A percentile compares a stretch with the other conserved stretches of the same genome.
Conservation (phyloP, 2,888 invertebrate genomes). For the Oscheius sp. region DNA sequence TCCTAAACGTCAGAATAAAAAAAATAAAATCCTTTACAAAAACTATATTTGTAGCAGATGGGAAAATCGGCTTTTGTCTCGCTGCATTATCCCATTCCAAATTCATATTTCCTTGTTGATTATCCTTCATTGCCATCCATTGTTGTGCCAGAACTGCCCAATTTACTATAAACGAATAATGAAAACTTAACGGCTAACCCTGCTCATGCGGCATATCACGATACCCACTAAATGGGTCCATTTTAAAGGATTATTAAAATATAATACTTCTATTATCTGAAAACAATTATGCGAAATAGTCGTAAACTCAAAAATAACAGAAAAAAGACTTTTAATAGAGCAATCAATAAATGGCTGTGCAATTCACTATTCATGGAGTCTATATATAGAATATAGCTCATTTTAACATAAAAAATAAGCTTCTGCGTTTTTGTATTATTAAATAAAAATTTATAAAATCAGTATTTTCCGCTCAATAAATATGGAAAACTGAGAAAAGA, state of each 20-base stretch:
- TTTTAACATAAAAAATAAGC: too few relatives aligned
- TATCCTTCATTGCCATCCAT: constrained; percentile 57
- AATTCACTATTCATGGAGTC: too few relatives aligned
- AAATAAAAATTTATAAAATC: too few relatives aligned
- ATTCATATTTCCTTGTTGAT: constrained; percentile 21
- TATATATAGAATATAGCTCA: too few relatives aligned
- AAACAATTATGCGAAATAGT: too few relatives aligned
- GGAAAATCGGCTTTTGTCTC: constrained; percentile 11
- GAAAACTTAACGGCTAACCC: constrained; percentile 9
- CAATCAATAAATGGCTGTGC: too few relatives aligned
- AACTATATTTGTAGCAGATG: constrained; percentile 8
- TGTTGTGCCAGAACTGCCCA: constrained; percentile 66
- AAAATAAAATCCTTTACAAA: neutral
- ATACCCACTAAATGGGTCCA: constrained; percentile 26
- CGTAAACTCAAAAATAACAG: too few relatives aligned
- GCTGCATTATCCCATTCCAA: neutral
- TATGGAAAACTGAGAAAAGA: too few relatives aligned
- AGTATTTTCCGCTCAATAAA: too few relatives aligned
- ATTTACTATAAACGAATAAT: constrained; percentile 63
- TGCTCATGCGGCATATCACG: constrained; percentile 29
- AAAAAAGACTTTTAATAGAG: too few relatives aligned
- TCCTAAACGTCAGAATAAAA: neutral
- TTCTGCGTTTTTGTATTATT: too few relatives aligned
- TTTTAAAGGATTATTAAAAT: neutral
- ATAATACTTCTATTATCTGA: too few relatives aligned